Evolutionary conservation across 2,113 vertebrate genomes (phyloP).

Genomic region (Cyanoramphus novaezelandiae): DNA sequence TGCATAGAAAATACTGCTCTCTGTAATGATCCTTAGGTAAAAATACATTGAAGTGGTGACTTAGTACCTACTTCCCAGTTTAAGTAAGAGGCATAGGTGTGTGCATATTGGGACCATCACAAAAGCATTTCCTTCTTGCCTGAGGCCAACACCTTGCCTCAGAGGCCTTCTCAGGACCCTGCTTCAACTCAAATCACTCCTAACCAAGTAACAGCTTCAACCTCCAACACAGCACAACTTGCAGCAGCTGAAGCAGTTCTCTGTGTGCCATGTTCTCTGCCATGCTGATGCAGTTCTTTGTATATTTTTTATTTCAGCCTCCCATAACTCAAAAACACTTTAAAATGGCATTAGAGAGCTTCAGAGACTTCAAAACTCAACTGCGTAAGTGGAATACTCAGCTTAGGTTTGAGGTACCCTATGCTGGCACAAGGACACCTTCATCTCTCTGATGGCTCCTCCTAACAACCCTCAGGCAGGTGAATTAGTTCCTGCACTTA

Average conservation of each 20-base stretch:
- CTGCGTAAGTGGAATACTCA: neutral
- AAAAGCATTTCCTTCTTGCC: neutral
- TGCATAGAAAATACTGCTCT: neutral
- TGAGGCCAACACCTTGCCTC: neutral
- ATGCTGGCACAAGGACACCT: neutral
- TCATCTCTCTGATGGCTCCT: neutral
- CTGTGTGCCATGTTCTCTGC: no score
- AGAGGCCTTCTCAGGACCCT: neutral
- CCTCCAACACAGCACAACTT: neutral
- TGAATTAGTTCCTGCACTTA: neutral
- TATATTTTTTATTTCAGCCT: neutral
- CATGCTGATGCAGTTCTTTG: neutral
- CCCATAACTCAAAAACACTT: neutral
- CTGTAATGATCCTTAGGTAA: neutral
- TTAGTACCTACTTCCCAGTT: neutral
- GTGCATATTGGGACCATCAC: neutral
- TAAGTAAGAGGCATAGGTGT: neutral
- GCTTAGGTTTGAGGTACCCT: neutral
- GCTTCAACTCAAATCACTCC: neutral
- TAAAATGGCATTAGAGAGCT: neutral
- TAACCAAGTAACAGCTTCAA: neutral
- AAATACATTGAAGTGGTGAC: neutral
- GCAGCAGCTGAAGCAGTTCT: neutral
- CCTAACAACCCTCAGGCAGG: neutral
- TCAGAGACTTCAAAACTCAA: neutral